phyloP scores from a whole-genome alignment of 2,888 invertebrate species.

The Macrophya alboannulata region DNA sequence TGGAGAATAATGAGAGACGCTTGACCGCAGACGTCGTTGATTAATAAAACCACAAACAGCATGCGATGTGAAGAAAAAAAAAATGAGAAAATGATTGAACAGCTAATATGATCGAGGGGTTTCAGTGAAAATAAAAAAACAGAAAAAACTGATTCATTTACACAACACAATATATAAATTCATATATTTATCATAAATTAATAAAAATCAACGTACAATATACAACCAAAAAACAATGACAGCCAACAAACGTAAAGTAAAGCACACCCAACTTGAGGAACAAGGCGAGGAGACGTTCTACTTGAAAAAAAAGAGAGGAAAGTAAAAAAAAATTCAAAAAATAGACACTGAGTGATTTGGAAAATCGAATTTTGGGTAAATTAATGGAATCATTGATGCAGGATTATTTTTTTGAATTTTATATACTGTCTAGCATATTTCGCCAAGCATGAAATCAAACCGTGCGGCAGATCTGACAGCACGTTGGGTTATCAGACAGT shows the following conservation, averaged over 20 bases:
- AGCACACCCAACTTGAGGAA: constrained; percentile 15
- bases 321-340: not conserved
- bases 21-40: not conserved
- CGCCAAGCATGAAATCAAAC: constrained; percentile 50
- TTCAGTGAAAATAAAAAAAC: not conserved
- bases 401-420: not conserved
- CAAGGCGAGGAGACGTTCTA: constrained; percentile 5
- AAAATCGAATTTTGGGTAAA: not conserved
- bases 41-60: not conserved
- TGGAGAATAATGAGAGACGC: not conserved
- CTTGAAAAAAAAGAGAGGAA: not conserved
- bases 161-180: constrained; percentile 48
- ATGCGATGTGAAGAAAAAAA: not conserved
- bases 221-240: constrained; percentile 29
- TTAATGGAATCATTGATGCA: not conserved
- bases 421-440: constrained; percentile 41
- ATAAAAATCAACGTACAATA: constrained; percentile 28
- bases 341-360: not conserved
- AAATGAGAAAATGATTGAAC: not conserved
- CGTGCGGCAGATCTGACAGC: constrained; percentile 42
- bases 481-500: constrained; percentile 41
- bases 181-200: constrained; percentile 6
- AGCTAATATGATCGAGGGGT: not conserved
- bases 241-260: not conserved
- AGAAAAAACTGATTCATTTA: constrained; percentile 53